A percentile compares a stretch with the other conserved stretches of the same genome.
These are phyloP conservation scores for Mus spicilegus DNA, from an alignment of 2,113 vertebrate genomes.

Conservation along the genomic window DNA sequence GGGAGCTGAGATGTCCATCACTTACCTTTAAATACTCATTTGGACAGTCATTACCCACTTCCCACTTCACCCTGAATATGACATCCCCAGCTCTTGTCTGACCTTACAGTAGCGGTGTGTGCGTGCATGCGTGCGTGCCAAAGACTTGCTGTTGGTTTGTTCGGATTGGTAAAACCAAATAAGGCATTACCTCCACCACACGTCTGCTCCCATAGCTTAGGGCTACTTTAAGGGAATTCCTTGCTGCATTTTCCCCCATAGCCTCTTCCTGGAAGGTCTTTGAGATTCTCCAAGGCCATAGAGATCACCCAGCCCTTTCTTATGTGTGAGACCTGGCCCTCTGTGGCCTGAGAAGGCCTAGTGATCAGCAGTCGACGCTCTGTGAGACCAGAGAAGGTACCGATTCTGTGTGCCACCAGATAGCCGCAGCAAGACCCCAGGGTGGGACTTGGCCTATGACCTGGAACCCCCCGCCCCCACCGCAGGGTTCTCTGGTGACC, in stretches of 20 bases:
- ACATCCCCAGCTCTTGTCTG: background rate
- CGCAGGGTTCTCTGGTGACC: background rate
- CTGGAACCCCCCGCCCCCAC: background rate
- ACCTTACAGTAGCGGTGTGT: background rate
- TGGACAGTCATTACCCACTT: background rate
- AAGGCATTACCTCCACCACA: background rate
- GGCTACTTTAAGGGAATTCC: background rate
- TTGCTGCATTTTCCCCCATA: background rate
- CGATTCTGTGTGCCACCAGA: background rate
- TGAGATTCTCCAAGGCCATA: background rate
- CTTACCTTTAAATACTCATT: background rate
- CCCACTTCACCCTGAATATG: background rate
- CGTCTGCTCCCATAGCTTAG: background rate
- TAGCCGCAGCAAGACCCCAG: background rate
- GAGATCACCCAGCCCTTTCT: background rate
- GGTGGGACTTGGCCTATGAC: background rate
- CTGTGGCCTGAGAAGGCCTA: too few species aligned
- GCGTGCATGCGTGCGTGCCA: background rate
- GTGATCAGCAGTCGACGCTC: background rate
- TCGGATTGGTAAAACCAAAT: background rate
- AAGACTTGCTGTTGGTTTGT: background rate
- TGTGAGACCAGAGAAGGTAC: fast-evolving
- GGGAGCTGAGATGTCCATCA: background rate
- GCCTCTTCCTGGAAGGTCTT: background rate
- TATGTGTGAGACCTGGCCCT: background rate